These are phyloP conservation scores for Erebia ligea DNA, from an alignment of 2,888 invertebrate species.

Conservation along the genomic window DNA sequence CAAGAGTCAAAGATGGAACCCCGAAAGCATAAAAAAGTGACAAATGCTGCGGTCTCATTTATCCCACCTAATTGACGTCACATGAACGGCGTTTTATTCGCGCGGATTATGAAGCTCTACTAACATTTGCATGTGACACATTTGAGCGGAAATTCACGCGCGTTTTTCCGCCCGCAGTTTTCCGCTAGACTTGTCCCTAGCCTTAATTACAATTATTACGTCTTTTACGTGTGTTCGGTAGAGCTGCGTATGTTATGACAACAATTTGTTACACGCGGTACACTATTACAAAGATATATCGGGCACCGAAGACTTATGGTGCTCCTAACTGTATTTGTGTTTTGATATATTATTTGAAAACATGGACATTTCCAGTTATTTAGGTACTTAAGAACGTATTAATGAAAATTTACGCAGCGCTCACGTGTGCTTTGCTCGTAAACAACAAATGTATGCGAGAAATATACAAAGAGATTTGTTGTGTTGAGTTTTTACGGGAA, in stretches of 20 bases:
- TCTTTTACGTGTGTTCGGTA: conserved; percentile 50
- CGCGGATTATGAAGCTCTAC: too few relatives aligned
- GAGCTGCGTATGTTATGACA: conserved; percentile 31
- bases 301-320: conserved; percentile 30
- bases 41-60: too few relatives aligned
- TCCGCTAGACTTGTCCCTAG: conserved; percentile 42
- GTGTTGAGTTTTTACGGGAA: too few relatives aligned
- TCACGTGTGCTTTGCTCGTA: too few relatives aligned
- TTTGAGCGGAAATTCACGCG: neutral
- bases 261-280: conserved; percentile 34
- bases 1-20: too few relatives aligned
- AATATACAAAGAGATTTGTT: too few relatives aligned
- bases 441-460: too few relatives aligned
- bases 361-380: neutral
- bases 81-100: too few relatives aligned
- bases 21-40: too few relatives aligned
- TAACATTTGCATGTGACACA: neutral
- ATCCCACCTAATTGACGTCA: too few relatives aligned
- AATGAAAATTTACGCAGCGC: too few relatives aligned
- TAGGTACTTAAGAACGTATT: neutral
- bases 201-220: conserved; percentile 69
- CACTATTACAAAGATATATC: conserved; percentile 29
- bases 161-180: neutral
- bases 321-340: conserved; percentile 14
- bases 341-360: conserved; percentile 22